Conservation (phyloP, 2,888 invertebrate genomes). For the Caenorhabditis uteleia region DNA sequence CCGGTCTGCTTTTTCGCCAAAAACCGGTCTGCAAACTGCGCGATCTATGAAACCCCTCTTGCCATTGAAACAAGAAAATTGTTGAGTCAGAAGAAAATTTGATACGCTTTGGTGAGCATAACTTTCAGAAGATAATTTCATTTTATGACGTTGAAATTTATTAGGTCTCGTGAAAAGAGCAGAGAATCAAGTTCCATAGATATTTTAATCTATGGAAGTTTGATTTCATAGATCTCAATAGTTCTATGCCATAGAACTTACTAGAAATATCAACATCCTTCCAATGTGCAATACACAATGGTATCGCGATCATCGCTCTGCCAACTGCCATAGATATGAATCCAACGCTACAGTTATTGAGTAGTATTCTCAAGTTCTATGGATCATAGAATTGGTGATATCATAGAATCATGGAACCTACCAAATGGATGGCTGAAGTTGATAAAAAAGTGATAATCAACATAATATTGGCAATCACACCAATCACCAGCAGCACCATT, state of each 20-base stretch:
- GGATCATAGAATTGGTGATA: not conserved
- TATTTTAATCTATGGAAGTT: too few species aligned
- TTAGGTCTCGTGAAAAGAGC: too few species aligned
- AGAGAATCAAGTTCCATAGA: too few species aligned
- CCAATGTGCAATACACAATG: conserved; percentile 23
- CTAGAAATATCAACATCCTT: conserved; percentile 24
- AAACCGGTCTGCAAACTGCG: too few species aligned
- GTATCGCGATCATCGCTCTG: conserved; percentile 22
- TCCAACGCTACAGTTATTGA: conserved; percentile 23
- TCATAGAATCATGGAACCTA: not conserved
- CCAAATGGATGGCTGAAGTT: conserved; percentile 28
- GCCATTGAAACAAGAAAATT: not conserved
- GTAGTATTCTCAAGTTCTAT: conserved; percentile 28
- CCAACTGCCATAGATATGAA: conserved; percentile 28
- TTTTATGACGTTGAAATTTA: too few species aligned
- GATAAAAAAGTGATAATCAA: conserved; percentile 20
- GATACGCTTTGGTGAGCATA: too few species aligned
- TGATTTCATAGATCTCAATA: not conserved
- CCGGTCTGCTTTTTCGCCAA: too few species aligned
- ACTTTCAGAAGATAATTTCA: too few species aligned
- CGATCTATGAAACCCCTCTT: too few species aligned
- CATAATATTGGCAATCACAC: conserved; percentile 12
- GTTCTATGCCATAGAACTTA: conserved; percentile 5
- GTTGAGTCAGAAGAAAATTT: not conserved
- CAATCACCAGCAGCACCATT: conserved; percentile 15